These are phyloP conservation scores for Globicephala melas DNA, from an alignment of 2,113 vertebrate species.

Conservation along the genomic window DNA sequence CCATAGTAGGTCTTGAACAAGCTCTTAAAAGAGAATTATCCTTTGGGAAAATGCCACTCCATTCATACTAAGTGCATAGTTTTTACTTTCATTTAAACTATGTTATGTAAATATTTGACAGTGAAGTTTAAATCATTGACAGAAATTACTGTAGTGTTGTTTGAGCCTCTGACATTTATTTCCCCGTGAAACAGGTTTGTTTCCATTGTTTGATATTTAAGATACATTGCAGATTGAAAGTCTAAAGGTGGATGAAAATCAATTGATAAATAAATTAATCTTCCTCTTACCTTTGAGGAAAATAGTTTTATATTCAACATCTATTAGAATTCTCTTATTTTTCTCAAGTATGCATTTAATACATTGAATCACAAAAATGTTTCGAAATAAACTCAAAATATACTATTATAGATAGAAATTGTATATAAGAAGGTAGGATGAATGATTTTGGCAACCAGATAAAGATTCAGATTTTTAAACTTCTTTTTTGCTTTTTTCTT, in stretches of 20 bases:
- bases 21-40: constrained; percentile 60
- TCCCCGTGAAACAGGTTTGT: constrained; percentile 47
- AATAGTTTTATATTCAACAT: not conserved
- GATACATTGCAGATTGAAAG: not conserved
- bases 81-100: constrained; percentile 59
- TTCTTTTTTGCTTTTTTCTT: not conserved
- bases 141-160: constrained; percentile 19
- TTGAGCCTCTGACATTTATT: constrained; percentile 57
- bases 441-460: not conserved
- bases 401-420: not conserved
- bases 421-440: not conserved
- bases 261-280: constrained; percentile 27
- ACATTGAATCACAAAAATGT: not conserved
- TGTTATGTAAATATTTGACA: constrained; percentile 54
- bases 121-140: constrained; percentile 46
- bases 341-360: not conserved
- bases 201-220: constrained; percentile 58
- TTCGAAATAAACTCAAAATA: constrained; percentile 19
- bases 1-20: constrained; percentile 54
- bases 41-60: constrained; percentile 65
- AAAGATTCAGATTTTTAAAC: not conserved
- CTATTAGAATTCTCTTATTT: not conserved
- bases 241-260: constrained; percentile 9
- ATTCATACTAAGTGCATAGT: constrained; percentile 38
- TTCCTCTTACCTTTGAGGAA: constrained; percentile 20